Evolutionary conservation across 2,113 vertebrate genomes (phyloP), one percentile per base, ranked within the genome.

Genomic region (Mus musculus): DNA sequence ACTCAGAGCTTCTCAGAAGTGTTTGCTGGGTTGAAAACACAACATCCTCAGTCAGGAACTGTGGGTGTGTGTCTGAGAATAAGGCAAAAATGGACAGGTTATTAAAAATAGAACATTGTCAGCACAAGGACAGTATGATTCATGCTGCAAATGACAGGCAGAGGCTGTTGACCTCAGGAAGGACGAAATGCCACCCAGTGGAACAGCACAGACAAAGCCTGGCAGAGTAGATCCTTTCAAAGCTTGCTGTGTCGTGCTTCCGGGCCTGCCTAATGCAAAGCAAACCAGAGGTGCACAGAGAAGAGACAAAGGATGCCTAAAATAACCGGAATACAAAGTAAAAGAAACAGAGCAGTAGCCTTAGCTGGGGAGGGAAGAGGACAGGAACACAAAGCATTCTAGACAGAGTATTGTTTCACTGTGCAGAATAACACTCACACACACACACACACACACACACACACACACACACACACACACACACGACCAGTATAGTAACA

Each of bases 1-100:
- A 96, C 95, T 67, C n/a, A 19, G 72, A 92, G 87, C 91, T 91
- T 86, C 72, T 89, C 56, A n/a, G 86, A 56, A 75, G 33, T 42
- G 4, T 81, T 85, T 90, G 28, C 78, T 90, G 20, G 89, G 63
- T 16, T 59, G 76, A 95, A 90, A 73, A 81, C 42, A 9, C 56
- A 28, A 65, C 76, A 30, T 36, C 19, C 75, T 61, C 36, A 61
- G 12, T 67, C 72, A 30, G 91, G 67, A 36, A 36, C 30, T 28
- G 30, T 39, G n/a, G 89, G 46, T 19, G 13, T 85, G 69, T 42
- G 73, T 87, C 82, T 73, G 42, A 59, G 87, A 89, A 30, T 80
- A 54, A 92, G 75, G 42, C 33, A 0, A 4, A 39, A 80, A 89
- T 24, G 85, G 88, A 63, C 61, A 59, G 14, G 75, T 88, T 61